Conservation (phyloP, 2,797 vertebrate genomes). For the Siniperca undulata region DNA sequence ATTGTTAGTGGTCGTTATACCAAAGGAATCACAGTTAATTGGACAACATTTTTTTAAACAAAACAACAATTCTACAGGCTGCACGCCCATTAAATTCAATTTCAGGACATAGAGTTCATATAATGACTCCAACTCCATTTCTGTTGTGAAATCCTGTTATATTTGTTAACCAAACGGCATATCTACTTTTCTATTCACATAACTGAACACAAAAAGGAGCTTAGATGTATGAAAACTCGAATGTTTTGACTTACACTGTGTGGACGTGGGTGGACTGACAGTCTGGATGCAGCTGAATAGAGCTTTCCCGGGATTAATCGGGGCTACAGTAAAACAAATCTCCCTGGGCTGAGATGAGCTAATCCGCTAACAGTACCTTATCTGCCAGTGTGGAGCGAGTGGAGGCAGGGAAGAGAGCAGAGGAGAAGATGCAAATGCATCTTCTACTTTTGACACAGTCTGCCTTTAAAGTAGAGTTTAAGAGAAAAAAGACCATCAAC, state of each 20-base stretch:
- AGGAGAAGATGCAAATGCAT: constrained; percentile 38
- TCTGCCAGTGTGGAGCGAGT: constrained; percentile 51
- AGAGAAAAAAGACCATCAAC: neutral
- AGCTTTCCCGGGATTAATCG: constrained; percentile 70
- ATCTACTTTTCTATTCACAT: constrained; percentile 40
- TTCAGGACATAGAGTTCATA: neutral
- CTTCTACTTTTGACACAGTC: constrained; percentile 25
- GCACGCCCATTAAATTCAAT: constrained; percentile 3
- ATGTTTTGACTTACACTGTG: constrained; percentile 52
- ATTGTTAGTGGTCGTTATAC: neutral
- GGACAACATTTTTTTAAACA: neutral
- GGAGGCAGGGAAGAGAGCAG: constrained; percentile 30
- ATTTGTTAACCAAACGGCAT: constrained; percentile 31
- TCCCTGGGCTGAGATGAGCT: constrained; percentile 62
- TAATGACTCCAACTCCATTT: constrained; percentile 28
- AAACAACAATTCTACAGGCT: neutral
- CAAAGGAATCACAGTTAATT: neutral
- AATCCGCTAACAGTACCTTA: constrained; percentile 69
- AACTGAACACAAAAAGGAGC: constrained; percentile 54
- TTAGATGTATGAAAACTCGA: constrained; percentile 40
- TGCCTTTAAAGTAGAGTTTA: constrained; percentile 34
- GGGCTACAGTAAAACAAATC: constrained; percentile 65
- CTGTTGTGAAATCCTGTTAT: constrained; percentile 36
- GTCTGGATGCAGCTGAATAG: constrained; percentile 53
- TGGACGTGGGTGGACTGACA: constrained; percentile 62